Evolutionary conservation across 2,888 invertebrate species (phyloP), one percentile per base, ranked within the genome.

Genomic region (Melieria picta): DNA sequence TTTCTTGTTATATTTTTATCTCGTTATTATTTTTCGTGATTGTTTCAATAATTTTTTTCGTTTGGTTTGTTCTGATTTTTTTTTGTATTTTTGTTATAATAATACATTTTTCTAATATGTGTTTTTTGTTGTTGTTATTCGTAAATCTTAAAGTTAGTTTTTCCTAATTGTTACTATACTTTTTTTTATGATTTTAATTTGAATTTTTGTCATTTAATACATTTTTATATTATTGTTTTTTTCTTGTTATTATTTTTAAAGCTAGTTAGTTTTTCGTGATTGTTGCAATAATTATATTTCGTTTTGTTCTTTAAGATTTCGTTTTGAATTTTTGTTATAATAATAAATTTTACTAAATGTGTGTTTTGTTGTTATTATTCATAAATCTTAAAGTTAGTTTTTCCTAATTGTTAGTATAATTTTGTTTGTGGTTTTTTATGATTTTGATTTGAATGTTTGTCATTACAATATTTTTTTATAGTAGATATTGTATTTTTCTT

Each of bases 381-480:
- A 47, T 46, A 4, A 43, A 58, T 56, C 56, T 65, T 57, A 56
- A 65, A 47, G 42, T 58, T 57, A 48, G 50, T 69, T 55, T 52
- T 42, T 55, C 52, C 11, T 43, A 42, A 62, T 16, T 16, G 52
- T 62, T 61, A 52, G 7, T 69, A 52, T 61, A 52, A 9, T 48
- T 52, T 66, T 13, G 4, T 57, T 47, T 57, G 10, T 30, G 2
- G 16, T 58, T 56, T 50, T 62, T 10, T 62, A 52, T 6, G 52
- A n/a, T 74, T 66, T 65, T 73, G 62, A 69, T 43, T 60, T 63
- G 62, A 69, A 43, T 65, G 46, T 56, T 63, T 68, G 57, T 65
- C 9, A 65, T 65, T 68, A 55, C 30, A 11, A 46, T 45, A 66
- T 67, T 63, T 73, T 73, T 77, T 73, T 79, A 74, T 76, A 77